phyloP scores from a whole-genome alignment of 1,140 invertebrate species.

The Samia ricini region DNA sequence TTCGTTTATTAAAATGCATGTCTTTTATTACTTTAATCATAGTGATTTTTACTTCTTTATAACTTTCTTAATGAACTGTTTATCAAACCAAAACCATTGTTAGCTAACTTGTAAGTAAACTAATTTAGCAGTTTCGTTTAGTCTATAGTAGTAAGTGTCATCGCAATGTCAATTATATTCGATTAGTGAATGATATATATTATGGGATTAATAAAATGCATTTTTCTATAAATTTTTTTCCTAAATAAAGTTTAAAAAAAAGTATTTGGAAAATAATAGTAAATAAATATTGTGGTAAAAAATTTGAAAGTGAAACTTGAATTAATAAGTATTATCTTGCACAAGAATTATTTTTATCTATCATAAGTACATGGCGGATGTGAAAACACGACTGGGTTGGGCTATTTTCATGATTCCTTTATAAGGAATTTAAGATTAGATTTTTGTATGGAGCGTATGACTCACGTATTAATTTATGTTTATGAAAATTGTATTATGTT shows the following conservation, averaged over 20 bases:
- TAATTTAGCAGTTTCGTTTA: slow-evolving; percentile 69
- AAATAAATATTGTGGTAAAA: slow-evolving; percentile 15
- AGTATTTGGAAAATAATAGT: background rate
- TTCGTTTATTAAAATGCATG: too few species aligned
- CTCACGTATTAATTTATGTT: slow-evolving; percentile 44
- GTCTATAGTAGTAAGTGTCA: slow-evolving; percentile 71
- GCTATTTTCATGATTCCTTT: slow-evolving; percentile 13
- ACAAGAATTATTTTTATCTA: background rate
- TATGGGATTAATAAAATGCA: slow-evolving; percentile 59
- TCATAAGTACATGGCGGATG: background rate
- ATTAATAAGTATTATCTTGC: slow-evolving; percentile 17
- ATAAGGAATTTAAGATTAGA: slow-evolving; percentile 33
- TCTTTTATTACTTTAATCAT: too few species aligned
- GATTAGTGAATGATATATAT: slow-evolving; percentile 61
- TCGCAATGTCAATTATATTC: slow-evolving; percentile 76
- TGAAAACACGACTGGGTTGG: background rate
- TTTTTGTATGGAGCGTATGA: slow-evolving; percentile 50
- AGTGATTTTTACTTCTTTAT: too few species aligned
- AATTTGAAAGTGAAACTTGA: slow-evolving; percentile 8
- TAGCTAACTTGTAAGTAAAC: slow-evolving; percentile 57
- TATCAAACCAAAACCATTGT: slow-evolving; percentile 55
- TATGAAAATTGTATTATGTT: too few species aligned
- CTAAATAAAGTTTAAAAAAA: slow-evolving; percentile 44
- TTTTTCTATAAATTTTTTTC: slow-evolving; percentile 68
- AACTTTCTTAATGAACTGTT: background rate